phyloP scores from a whole-genome alignment of 2,888 invertebrate genomes.

The Alviniconcha strummeri region DNA sequence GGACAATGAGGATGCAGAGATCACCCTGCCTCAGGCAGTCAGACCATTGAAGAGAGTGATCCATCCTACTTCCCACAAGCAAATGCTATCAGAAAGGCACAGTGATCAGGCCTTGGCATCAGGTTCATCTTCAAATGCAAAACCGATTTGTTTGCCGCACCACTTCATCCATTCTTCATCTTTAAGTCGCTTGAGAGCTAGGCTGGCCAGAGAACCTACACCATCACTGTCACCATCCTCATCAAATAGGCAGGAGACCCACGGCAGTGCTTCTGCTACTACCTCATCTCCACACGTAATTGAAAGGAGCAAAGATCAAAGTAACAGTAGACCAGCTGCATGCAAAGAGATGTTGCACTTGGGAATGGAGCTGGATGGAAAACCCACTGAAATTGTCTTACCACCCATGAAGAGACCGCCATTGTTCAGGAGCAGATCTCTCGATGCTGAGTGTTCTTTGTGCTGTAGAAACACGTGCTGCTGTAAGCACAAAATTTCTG shows the following conservation, averaged over 20 bases:
- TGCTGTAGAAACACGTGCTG: neutral
- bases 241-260: neutral
- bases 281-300: neutral
- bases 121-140: neutral
- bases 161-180: conserved; percentile 16
- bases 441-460: conserved; percentile 16
- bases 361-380: neutral
- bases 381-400: neutral
- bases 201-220: neutral
- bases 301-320: neutral
- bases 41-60: neutral
- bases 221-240: neutral
- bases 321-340: neutral
- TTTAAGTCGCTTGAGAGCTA: conserved; percentile 17
- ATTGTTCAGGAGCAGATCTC: conserved; percentile 23
- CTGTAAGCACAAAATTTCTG: neutral
- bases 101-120: neutral
- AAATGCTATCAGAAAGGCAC: neutral
- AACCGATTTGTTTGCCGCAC: conserved; percentile 3
- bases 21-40: neutral
- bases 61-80: neutral
- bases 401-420: neutral
- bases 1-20: neutral
- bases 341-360: neutral
- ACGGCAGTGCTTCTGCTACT: neutral